phyloP scores from a whole-genome alignment of 2,797 vertebrate genomes.

The Falco rusticolus region DNA sequence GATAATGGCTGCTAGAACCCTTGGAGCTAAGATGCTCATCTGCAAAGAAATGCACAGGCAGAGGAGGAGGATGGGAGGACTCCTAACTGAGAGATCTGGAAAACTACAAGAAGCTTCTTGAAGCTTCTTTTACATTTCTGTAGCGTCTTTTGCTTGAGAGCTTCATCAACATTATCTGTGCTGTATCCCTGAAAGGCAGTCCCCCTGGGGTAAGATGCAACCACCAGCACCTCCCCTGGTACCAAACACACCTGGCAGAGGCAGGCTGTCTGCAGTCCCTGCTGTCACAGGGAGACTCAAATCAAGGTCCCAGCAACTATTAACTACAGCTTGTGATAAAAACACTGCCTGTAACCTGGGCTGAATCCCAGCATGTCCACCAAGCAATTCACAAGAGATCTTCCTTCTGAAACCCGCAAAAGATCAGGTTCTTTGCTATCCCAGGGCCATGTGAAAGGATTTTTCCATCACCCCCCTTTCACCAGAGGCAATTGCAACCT shows the following conservation, averaged over 20 bases:
- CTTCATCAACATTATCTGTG: not conserved
- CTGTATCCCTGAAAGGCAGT: not conserved
- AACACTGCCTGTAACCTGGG: not conserved
- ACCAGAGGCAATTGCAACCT: not conserved
- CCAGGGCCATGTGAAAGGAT: not conserved
- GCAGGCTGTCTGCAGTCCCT: not conserved
- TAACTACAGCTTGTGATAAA: not conserved
- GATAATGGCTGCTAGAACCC: not conserved
- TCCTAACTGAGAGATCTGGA: not conserved
- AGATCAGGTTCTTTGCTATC: not conserved
- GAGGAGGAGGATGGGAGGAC: not conserved
- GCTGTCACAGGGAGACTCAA: not conserved
- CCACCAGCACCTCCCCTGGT: not conserved
- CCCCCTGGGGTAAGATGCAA: not conserved
- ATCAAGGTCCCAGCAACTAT: not conserved
- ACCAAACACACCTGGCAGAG: not conserved
- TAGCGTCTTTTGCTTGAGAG: not conserved
- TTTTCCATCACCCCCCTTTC: not conserved
- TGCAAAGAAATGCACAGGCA: not conserved
- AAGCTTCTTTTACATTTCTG: slow-evolving; percentile 35
- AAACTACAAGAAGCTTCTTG: not conserved
- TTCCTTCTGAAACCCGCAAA: not conserved
- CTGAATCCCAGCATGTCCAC: not conserved
- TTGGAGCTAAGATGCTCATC: not conserved
- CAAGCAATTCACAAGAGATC: not conserved